Evolutionary conservation across 2,113 vertebrate species (phyloP).

Genomic region (Cyprinodon variegatus): DNA sequence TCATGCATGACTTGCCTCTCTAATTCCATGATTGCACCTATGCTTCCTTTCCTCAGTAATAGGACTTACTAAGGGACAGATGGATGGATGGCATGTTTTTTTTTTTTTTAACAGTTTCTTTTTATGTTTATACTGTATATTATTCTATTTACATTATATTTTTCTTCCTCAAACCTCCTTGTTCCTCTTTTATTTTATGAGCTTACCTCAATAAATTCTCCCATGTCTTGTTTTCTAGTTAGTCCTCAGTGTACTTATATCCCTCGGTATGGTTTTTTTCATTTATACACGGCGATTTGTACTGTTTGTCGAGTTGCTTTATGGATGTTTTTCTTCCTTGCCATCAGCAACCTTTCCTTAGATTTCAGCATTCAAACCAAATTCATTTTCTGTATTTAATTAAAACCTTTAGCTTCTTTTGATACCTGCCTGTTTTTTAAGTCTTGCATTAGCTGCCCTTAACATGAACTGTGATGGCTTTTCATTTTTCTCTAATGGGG

Average conservation of each 20-base stretch:
- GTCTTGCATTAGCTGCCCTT: not conserved
- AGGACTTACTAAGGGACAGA: too few relatives aligned
- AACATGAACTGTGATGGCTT: not conserved
- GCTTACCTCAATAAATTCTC: not conserved
- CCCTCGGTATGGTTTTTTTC: not conserved
- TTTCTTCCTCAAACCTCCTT: not conserved
- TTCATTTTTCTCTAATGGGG: not conserved
- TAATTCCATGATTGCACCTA: too few relatives aligned
- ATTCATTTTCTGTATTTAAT: slow-evolving; percentile 5
- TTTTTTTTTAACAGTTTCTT: not conserved
- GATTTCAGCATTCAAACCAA: not conserved
- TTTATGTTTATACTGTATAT: not conserved
- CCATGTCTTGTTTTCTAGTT: not conserved
- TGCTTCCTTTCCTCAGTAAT: too few relatives aligned
- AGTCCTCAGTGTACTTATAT: not conserved
- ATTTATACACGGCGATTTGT: not conserved
- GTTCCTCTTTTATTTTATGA: not conserved
- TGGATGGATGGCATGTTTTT: too few relatives aligned
- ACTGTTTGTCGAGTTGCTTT: not conserved
- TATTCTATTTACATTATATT: not conserved
- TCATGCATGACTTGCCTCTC: too few relatives aligned
- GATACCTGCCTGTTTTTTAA: not conserved
- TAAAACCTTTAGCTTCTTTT: not conserved
- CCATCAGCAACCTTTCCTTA: not conserved
- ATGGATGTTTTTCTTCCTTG: not conserved